These are phyloP conservation scores for Enteromius unitaeniatus DNA, from an alignment of 2,797 vertebrate species.

Conservation along the genomic window DNA sequence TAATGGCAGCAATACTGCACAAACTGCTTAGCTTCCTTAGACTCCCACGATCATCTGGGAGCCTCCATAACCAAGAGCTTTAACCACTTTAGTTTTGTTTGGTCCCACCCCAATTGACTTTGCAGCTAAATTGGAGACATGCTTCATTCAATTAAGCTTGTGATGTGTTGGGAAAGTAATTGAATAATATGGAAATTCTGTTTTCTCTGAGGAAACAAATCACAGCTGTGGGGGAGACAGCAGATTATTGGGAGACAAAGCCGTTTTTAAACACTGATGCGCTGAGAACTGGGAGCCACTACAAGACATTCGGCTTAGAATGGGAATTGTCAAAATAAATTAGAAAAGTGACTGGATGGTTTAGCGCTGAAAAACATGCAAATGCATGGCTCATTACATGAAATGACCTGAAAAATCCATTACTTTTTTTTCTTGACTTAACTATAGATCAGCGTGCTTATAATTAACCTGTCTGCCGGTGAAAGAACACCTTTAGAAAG, in stretches of 20 bases:
- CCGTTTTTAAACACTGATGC: slow-evolving; percentile 4
- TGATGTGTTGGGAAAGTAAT: slow-evolving; percentile 51
- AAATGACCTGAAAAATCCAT: slow-evolving; percentile 27
- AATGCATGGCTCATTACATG: slow-evolving; percentile 7
- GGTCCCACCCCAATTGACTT: slow-evolving; percentile 45
- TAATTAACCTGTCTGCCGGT: slow-evolving; percentile 29
- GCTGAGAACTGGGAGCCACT: neutral
- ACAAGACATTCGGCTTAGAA: neutral
- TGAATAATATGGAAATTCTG: slow-evolving; percentile 54
- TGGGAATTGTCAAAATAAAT: slow-evolving; percentile 38
- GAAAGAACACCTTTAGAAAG: slow-evolving; percentile 7
- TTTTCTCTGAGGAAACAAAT: slow-evolving; percentile 37
- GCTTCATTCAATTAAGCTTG: slow-evolving; percentile 54
- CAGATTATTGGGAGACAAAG: slow-evolving; percentile 42
- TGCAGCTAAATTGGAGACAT: slow-evolving; percentile 41
- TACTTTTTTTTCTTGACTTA: neutral
- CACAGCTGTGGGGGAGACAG: slow-evolving; percentile 27
- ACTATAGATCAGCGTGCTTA: slow-evolving; percentile 20
- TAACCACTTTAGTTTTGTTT: slow-evolving; percentile 42
- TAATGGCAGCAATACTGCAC: slow-evolving; percentile 21
- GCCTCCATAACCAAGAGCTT: slow-evolving; percentile 36
- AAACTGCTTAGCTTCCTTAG: slow-evolving; percentile 33
- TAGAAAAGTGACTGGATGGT: neutral
- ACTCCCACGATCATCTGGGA: slow-evolving; percentile 15
- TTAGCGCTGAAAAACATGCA: slow-evolving; percentile 10